phyloP scores from a whole-genome alignment of 2,113 vertebrate species.

The Turnix velox region DNA sequence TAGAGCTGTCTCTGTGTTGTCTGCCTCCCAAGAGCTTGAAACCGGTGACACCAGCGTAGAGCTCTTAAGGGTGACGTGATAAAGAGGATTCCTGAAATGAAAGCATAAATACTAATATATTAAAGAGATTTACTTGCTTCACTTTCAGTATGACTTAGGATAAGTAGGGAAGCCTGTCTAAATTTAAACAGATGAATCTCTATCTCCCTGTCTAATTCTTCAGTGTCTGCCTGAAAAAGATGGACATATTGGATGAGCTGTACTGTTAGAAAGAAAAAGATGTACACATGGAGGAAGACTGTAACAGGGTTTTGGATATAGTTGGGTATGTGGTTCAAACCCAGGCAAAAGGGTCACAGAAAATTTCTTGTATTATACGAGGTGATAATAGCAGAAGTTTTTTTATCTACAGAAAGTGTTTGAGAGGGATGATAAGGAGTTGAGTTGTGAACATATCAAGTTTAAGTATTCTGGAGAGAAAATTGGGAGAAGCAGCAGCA shows the following conservation, averaged over 20 bases:
- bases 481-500: constrained; percentile 71
- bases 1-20: neutral
- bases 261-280: neutral
- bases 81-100: constrained; percentile 26
- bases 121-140: constrained; percentile 46
- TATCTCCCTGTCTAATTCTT: constrained; percentile 22
- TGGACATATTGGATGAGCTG: neutral
- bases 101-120: constrained; percentile 27
- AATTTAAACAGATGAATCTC: constrained; percentile 45
- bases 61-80: neutral
- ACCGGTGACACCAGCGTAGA: neutral
- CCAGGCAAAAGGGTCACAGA: neutral
- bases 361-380: neutral
- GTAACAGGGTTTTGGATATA: neutral
- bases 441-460: constrained; percentile 55
- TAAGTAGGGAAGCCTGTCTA: constrained; percentile 39
- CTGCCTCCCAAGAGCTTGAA: neutral
- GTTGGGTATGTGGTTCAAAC: neutral
- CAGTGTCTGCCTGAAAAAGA: neutral
- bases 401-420: constrained; percentile 9
- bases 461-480: constrained; percentile 75
- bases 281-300: neutral
- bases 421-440: constrained; percentile 36
- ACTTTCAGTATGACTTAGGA: constrained; percentile 27
- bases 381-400: neutral